Percentiles rank a stretch among this genome's conserved stretches.
Conservation (phyloP, 1,140 invertebrate species). For the Aphaenogaster rudis region DNA sequence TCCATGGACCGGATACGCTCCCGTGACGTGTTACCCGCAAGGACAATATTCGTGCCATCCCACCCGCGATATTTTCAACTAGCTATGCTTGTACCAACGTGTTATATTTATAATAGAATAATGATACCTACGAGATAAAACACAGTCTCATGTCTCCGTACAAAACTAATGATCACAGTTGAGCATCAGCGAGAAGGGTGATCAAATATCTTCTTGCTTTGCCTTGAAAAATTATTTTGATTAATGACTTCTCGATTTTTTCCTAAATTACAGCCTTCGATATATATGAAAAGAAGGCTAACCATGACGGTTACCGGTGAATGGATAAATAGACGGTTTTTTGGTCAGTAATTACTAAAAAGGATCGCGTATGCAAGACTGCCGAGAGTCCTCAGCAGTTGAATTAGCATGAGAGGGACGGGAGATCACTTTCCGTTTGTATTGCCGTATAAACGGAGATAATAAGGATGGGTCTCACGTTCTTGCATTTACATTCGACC, state of each 20-base stretch:
- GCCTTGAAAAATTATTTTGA: constrained; percentile 47
- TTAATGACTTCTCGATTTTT: constrained; percentile 31
- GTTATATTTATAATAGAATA: constrained; percentile 37
- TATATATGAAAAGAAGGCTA: not conserved
- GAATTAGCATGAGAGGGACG: constrained; percentile 49
- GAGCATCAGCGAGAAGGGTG: not conserved
- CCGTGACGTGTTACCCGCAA: not conserved
- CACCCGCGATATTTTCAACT: constrained; percentile 3
- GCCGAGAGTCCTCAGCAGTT: not conserved
- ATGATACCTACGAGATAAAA: constrained; percentile 39
- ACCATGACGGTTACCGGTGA: not conserved
- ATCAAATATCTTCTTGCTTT: constrained; percentile 8
- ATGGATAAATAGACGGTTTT: not conserved
- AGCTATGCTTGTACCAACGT: not conserved
- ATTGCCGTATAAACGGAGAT: constrained; percentile 74
- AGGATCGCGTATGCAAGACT: constrained; percentile 22
- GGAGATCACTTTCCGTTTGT: constrained; percentile 68
- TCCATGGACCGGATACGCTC: constrained; percentile 16
- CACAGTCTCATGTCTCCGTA: not conserved
- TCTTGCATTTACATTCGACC: constrained; percentile 85
- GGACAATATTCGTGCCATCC: not conserved
- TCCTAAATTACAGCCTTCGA: not conserved
- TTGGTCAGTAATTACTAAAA: constrained; percentile 25
- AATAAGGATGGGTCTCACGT: constrained; percentile 85
- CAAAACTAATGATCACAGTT: constrained; percentile 20